Evolutionary conservation across 2,797 vertebrate species (phyloP), one percentile per base, ranked within the genome.

Genomic region (Enteromius radiatus): DNA sequence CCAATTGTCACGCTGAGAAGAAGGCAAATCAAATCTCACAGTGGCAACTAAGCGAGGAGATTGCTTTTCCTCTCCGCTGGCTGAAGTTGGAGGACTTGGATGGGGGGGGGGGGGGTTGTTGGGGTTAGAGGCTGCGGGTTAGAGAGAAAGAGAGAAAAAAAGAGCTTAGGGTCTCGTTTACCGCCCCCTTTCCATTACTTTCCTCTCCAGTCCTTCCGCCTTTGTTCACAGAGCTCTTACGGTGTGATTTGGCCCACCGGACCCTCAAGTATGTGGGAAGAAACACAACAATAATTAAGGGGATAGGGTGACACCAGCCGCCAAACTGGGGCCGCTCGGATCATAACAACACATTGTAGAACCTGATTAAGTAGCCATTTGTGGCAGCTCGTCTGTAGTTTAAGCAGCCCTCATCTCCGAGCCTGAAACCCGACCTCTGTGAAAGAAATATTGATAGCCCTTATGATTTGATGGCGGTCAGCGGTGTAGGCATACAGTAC

Each of bases 21-120:
- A 93, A 93, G 91, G 93, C 93, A 94, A 94, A 95, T 95, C 93
- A 93, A 95, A 95, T 94, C 92, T 92, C 92, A 93, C 87, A 87
- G 92, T 89, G 85, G 90, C 89, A 91, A 93, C 91, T 93, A 94
- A 91, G 92, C 90, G 86, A 90, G 92, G 92, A 93, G 92, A 94
- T 94, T 94, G 93, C 92, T 92, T 94, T 94, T 94, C 92, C 93
- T 94, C 90, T 91, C 47, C 28, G 88, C 83, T 91, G 82, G 88
- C 87, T 89, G 86, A 91, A 89, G 89, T 88, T 87, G 83, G 82
- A 85, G 78, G 47, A 75, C 78, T 73, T 75, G 23, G 63, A 86
- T 33, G 28, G 28, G 61, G 61, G 19, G 61, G 28, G 28, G 61
- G 61, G 19, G 61, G 28, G 61, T 33, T 64, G 28, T 87, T 86